phyloP scores from a whole-genome alignment of 2,888 invertebrate genomes.

The Melikaiella ostensackeni region DNA sequence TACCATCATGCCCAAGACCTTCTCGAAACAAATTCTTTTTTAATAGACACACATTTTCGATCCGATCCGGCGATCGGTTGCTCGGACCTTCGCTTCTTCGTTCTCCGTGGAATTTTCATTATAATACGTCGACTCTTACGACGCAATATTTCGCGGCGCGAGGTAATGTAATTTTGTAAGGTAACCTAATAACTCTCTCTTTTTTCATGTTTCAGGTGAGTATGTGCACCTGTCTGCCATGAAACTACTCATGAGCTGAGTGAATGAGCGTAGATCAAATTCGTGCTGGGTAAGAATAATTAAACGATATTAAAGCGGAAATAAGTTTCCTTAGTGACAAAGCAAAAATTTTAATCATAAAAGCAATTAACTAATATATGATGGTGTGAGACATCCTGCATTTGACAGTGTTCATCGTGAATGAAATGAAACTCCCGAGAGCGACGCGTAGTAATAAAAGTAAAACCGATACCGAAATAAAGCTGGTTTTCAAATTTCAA shows the following conservation, averaged over 20 bases:
- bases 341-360: background rate
- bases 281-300: slow-evolving; percentile 1
- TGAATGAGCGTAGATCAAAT: background rate
- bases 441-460: background rate
- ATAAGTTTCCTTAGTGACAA: background rate
- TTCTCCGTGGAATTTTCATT: slow-evolving; percentile 40
- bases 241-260: background rate
- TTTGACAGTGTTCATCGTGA: slow-evolving; percentile 21
- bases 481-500: slow-evolving; percentile 1
- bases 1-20: background rate
- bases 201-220: slow-evolving; percentile 35
- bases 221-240: slow-evolving; percentile 13
- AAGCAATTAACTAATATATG: slow-evolving; percentile 10
- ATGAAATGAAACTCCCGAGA: slow-evolving; percentile 15
- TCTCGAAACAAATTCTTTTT: slow-evolving; percentile 36
- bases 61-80: slow-evolving; percentile 33
- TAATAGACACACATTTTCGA: slow-evolving; percentile 39
- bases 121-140: slow-evolving; percentile 29
- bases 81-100: slow-evolving; percentile 35
- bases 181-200: slow-evolving; percentile 11
- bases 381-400: background rate
- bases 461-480: slow-evolving; percentile 18
- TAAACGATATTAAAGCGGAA: background rate
- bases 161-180: slow-evolving; percentile 20
- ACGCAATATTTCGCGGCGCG: slow-evolving; percentile 17